phyloP scores from a whole-genome alignment of 2,797 vertebrate genomes.

The Pelobates cultripes region DNA sequence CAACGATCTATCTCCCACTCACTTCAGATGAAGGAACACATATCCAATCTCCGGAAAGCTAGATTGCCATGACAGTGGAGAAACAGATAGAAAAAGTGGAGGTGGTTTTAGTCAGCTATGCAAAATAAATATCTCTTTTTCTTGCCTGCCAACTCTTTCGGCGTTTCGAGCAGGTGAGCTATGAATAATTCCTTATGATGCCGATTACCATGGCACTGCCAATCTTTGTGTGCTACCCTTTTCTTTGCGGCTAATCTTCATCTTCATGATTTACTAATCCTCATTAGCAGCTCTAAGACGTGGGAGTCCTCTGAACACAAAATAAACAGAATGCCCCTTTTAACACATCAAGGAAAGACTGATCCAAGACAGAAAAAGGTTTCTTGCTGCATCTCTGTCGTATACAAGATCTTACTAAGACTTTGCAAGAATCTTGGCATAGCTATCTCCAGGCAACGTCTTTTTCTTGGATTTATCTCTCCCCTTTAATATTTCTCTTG shows the following conservation, averaged over 20 bases:
- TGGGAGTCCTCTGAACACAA: background rate
- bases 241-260: background rate
- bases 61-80: constrained; percentile 43
- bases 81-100: constrained; percentile 10
- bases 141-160: constrained; percentile 27
- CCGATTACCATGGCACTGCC: constrained; percentile 9
- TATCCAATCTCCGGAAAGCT: constrained; percentile 18
- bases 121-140: constrained; percentile 1
- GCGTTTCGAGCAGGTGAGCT: background rate
- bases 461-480: background rate
- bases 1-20: constrained; percentile 42
- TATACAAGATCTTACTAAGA: constrained; percentile 8
- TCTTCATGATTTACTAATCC: constrained; percentile 11
- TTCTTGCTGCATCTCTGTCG: constrained; percentile 1
- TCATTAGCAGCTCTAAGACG: constrained; percentile 30
- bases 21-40: constrained; percentile 24
- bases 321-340: background rate
- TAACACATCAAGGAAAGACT: background rate
- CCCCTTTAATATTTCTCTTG: background rate
- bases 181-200: constrained; percentile 1
- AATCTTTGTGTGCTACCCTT: background rate
- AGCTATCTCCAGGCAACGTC: background rate
- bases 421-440: background rate
- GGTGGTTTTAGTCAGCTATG: constrained; percentile 1
- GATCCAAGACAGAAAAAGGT: background rate